Conservation (phyloP, 2,113 vertebrate species). For the Murina feae region DNA sequence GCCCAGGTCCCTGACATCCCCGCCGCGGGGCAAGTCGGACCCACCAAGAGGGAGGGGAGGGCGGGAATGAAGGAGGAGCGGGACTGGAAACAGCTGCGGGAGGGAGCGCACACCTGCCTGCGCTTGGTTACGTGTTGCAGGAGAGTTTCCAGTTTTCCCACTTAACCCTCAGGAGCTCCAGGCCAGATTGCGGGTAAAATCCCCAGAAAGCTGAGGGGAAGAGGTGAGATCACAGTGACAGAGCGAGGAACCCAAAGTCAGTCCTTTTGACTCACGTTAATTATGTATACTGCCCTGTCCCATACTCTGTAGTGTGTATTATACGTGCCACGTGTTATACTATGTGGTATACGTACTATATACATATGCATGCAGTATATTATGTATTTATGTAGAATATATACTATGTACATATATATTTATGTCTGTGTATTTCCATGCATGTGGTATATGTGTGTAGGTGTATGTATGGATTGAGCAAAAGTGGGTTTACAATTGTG, state of each 20-base stretch:
- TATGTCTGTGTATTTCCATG: background rate
- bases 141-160: background rate
- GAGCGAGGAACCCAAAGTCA: background rate
- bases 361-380: background rate
- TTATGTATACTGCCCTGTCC: background rate
- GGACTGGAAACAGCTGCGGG: background rate
- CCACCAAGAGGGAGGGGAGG: background rate
- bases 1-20: background rate
- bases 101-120: background rate
- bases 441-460: accelerated
- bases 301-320: background rate
- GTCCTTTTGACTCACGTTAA: background rate
- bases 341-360: background rate
- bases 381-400: too few relatives aligned
- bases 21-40: background rate
- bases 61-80: background rate
- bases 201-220: background rate
- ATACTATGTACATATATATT: too few relatives aligned
- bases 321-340: background rate
- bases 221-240: background rate
- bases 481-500: background rate
- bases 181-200: background rate
- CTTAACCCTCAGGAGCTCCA: background rate
- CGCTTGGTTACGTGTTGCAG: background rate
- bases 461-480: background rate